Evolutionary conservation across 2,113 vertebrate genomes (phyloP).

Genomic region (Petrocephalus zakoni): DNA sequence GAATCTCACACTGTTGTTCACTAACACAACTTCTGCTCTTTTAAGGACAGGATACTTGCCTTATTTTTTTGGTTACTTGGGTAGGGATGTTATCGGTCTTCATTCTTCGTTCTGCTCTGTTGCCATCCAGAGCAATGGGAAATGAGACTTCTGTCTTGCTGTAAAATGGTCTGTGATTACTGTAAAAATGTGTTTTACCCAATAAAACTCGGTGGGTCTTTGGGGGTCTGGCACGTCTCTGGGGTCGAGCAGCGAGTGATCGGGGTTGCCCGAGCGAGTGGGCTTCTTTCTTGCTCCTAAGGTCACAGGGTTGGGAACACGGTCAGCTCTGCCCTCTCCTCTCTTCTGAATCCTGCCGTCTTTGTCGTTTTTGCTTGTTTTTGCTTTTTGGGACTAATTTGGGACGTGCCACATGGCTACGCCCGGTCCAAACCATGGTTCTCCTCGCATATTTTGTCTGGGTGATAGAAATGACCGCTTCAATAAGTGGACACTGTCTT

Average conservation of each 20-base stretch:
- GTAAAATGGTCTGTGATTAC: neutral
- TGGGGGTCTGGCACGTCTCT: neutral
- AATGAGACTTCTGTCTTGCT: neutral
- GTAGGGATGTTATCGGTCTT: neutral
- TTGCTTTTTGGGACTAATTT: neutral
- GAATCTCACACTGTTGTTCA: neutral
- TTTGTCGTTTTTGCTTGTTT: neutral
- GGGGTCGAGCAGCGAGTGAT: neutral
- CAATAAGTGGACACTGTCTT: neutral
- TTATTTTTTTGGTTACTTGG: neutral
- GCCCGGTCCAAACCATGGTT: neutral
- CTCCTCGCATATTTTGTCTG: neutral
- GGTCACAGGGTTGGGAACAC: too few relatives aligned
- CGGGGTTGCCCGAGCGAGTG: neutral
- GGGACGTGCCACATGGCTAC: neutral
- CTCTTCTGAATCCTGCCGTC: neutral
- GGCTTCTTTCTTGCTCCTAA: too few relatives aligned
- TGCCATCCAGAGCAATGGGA: neutral
- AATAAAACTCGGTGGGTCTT: neutral
- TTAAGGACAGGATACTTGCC: neutral
- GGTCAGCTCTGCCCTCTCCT: neutral
- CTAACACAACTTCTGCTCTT: neutral
- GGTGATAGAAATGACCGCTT: neutral
- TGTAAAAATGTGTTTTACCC: neutral
- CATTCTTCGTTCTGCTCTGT: neutral